Evolutionary conservation across 2,113 vertebrate species (phyloP).

Genomic region (Trematomus loennbergii): DNA sequence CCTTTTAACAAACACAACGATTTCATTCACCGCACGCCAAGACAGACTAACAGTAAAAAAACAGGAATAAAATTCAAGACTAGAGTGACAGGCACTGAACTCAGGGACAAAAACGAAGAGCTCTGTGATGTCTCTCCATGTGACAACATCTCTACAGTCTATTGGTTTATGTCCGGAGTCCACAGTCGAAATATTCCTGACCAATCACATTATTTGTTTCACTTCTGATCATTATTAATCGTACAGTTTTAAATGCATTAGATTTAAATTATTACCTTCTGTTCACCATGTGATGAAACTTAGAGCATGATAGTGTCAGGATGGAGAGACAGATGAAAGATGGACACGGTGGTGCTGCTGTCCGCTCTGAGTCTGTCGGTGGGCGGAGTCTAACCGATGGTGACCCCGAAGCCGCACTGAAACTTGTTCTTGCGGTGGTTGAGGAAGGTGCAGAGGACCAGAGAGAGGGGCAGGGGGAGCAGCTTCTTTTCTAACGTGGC

Average conservation of each 20-base stretch:
- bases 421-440: constrained; percentile 93
- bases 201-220: background rate
- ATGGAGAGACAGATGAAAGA: constrained; percentile 24
- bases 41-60: constrained; percentile 62
- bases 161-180: constrained; percentile 5
- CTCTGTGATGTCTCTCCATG: constrained; percentile 23
- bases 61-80: constrained; percentile 38
- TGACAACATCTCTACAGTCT: constrained; percentile 1
- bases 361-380: constrained; percentile 40
- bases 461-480: constrained; percentile 87
- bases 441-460: constrained; percentile 90
- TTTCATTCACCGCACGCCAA: constrained; percentile 48
- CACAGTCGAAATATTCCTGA: constrained; percentile 9
- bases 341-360: constrained; percentile 13
- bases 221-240: background rate
- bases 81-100: constrained; percentile 34
- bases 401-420: constrained; percentile 91
- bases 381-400: constrained; percentile 84
- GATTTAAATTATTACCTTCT: constrained; percentile 26
- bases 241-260: background rate
- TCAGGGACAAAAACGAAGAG: constrained; percentile 35
- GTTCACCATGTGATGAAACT: constrained; percentile 20
- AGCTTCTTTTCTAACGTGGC: constrained; percentile 92
- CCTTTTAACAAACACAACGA: constrained; percentile 31
- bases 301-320: background rate